Conservation (phyloP, 2,888 invertebrate genomes). For the Neoascia interrupta region DNA sequence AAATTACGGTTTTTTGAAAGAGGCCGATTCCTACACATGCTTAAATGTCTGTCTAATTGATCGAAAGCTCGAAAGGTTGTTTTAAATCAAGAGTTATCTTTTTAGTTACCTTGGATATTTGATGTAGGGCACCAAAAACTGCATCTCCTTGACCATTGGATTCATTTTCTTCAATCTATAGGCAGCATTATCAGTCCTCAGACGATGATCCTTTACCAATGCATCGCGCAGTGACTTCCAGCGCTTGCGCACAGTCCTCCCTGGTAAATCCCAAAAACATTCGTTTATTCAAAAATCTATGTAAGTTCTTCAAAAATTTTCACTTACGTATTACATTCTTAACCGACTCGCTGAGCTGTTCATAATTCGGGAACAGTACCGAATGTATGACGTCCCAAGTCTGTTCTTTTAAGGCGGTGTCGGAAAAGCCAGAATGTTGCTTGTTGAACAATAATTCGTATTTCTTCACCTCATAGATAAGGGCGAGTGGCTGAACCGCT, state of each 20-base stretch:
- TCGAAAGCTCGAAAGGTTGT: too few relatives aligned
- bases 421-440: conserved; percentile 53
- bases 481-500: conserved; percentile 60
- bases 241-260: conserved; percentile 68
- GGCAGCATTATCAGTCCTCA: conserved; percentile 46
- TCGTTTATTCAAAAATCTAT: too few relatives aligned
- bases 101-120: too few relatives aligned
- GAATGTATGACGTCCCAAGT: conserved; percentile 68
- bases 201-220: conserved; percentile 68
- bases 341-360: conserved; percentile 21
- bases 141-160: conserved; percentile 61
- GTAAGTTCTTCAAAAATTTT: not conserved
- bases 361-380: conserved; percentile 62
- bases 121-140: conserved; percentile 70
- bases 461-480: conserved; percentile 67
- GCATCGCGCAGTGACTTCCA: conserved; percentile 71
- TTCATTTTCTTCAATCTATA: conserved; percentile 61
- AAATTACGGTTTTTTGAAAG: too few relatives aligned
- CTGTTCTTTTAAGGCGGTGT: conserved; percentile 58
- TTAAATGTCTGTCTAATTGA: too few relatives aligned
- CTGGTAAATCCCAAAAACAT: conserved; percentile 24
- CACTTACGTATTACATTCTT: conserved; percentile 68
- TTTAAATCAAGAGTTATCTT: too few relatives aligned
- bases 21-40: too few relatives aligned
- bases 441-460: conserved; percentile 68